Evolutionary conservation across 2,888 invertebrate species (phyloP).

Genomic region (Euclidia mi): DNA sequence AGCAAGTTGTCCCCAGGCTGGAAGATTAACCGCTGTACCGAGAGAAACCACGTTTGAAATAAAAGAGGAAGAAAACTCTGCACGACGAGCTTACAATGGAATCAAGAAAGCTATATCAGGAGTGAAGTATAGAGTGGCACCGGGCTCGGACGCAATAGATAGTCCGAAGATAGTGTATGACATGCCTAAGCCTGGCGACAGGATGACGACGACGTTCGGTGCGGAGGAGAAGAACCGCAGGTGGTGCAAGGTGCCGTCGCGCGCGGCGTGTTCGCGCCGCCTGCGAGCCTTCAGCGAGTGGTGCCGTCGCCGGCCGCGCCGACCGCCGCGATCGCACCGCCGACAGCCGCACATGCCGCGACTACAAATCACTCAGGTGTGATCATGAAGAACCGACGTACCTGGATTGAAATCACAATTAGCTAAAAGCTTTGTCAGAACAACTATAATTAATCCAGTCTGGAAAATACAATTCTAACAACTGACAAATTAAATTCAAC

Average conservation of each 20-base stretch:
- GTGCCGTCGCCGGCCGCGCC: slow-evolving; percentile 73
- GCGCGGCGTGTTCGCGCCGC: slow-evolving; percentile 68
- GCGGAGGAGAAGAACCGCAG: slow-evolving; percentile 68
- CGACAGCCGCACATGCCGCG: slow-evolving; percentile 75
- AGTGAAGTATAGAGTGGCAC: slow-evolving; percentile 80
- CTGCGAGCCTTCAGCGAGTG: slow-evolving; percentile 73
- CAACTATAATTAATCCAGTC: slow-evolving; percentile 25
- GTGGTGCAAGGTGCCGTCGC: slow-evolving; percentile 77
- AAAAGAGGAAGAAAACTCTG: slow-evolving; percentile 72
- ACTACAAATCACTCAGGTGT: slow-evolving; percentile 88
- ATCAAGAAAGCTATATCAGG: slow-evolving; percentile 79
- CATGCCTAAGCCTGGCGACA: slow-evolving; percentile 81
- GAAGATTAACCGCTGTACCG: slow-evolving; percentile 74
- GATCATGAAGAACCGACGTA: slow-evolving; percentile 57
- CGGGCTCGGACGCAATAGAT: slow-evolving; percentile 73
- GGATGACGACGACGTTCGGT: slow-evolving; percentile 84
- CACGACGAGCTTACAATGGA: slow-evolving; percentile 74
- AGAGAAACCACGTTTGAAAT: slow-evolving; percentile 73
- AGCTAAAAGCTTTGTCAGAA: slow-evolving; percentile 44
- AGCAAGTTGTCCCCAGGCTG: slow-evolving; percentile 63
- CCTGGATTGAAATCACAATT: slow-evolving; percentile 43
- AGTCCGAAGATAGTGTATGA: slow-evolving; percentile 86
- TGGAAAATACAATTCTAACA: slow-evolving; percentile 24
- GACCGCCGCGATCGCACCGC: slow-evolving; percentile 70
- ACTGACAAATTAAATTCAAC: slow-evolving; percentile 23